A percentile compares a stretch with the other conserved stretches of the same genome.
These are phyloP conservation scores for Andrena praecox DNA, from an alignment of 2,888 invertebrate genomes.

Conservation along the genomic window DNA sequence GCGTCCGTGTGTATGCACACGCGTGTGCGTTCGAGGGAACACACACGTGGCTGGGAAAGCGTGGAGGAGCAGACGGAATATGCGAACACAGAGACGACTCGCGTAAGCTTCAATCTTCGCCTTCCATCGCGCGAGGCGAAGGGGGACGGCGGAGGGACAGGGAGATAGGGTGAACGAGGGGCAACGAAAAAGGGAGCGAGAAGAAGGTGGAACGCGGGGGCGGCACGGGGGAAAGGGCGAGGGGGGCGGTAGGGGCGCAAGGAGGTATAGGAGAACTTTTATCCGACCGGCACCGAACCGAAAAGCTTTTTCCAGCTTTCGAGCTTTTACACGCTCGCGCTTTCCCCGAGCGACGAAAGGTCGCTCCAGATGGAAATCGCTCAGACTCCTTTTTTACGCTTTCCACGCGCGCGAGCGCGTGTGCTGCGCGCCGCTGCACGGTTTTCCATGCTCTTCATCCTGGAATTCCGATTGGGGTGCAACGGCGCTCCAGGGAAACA, in stretches of 20 bases:
- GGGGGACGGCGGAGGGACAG: constrained; percentile 31
- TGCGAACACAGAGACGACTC: constrained; percentile 66
- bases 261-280: constrained; percentile 79
- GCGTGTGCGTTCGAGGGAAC: constrained; percentile 29
- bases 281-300: constrained; percentile 76
- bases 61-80: constrained; percentile 63
- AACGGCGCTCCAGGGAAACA: background rate
- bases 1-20: constrained; percentile 3
- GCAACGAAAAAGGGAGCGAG: constrained; percentile 50
- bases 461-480: constrained; percentile 6
- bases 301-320: constrained; percentile 79
- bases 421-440: background rate
- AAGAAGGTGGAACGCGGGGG: constrained; percentile 41
- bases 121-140: constrained; percentile 65
- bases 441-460: background rate
- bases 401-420: constrained; percentile 7
- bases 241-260: constrained; percentile 54
- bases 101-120: constrained; percentile 76
- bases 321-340: constrained; percentile 75
- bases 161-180: constrained; percentile 40
- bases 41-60: constrained; percentile 41
- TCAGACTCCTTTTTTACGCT: constrained; percentile 36
- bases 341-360: constrained; percentile 61
- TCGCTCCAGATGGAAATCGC: constrained; percentile 72
- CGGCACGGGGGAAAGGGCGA: constrained; percentile 16